A percentile compares a stretch with the other conserved stretches of the same genome.
Evolutionary conservation across 53 echinoderm and acorn worm genomes (phyloP).

Genomic region (Paelopatides confundens): DNA sequence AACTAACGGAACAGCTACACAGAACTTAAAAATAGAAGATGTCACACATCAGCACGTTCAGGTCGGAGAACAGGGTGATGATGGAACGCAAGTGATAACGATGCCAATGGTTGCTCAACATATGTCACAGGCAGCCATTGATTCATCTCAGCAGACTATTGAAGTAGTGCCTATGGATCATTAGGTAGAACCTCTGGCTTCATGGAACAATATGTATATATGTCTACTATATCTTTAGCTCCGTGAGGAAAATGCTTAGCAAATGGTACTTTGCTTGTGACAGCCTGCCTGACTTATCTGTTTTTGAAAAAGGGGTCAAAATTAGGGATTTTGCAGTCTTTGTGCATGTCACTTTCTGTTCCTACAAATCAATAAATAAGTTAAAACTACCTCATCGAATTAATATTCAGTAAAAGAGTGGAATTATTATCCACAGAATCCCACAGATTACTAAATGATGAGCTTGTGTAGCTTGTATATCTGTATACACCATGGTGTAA

Average conservation of each 20-base stretch:
- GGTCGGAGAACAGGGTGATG: constrained; percentile 36
- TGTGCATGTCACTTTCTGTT: background rate
- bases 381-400: background rate
- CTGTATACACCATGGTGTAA: too few species aligned
- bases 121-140: background rate
- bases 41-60: constrained; percentile 29
- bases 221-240: background rate
- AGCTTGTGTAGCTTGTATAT: too few species aligned
- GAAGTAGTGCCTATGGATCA: constrained; percentile 43
- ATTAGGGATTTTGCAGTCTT: too few species aligned
- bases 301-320: too few species aligned
- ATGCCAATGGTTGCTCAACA: constrained; percentile 53
- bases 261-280: background rate
- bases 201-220: background rate
- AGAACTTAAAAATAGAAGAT: constrained; percentile 33
- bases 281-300: too few species aligned
- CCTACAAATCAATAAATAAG: background rate
- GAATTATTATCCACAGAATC: too few species aligned
- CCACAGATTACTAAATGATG: too few species aligned
- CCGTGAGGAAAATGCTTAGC: background rate
- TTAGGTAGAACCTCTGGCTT: background rate
- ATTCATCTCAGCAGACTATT: constrained; percentile 1
- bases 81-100: constrained; percentile 13
- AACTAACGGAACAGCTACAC: constrained; percentile 29
- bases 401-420: too few species aligned